Base-by-base conservation (phyloP, 2,797 vertebrate species). In the Meda fulgida region DNA sequence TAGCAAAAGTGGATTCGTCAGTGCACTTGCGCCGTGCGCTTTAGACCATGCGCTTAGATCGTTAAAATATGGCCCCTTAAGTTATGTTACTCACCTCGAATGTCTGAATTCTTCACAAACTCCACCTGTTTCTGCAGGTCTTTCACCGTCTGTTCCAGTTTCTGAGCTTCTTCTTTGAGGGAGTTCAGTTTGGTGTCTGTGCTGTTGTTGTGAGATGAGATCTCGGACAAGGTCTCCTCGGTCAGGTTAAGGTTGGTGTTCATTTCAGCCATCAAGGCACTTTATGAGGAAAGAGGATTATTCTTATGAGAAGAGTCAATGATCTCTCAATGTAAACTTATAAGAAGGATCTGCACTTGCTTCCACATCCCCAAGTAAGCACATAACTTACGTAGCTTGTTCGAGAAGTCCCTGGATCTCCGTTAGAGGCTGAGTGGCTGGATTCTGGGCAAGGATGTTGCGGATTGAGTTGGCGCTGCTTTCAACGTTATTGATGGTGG, bases 91-190 rank as follows among this genome's bases (percentile, higher is more conserved):
- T 93, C 83, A 99, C 98, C 98, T 86, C 94, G 94, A 88, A 99
- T 92, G 90, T 99, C 97, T 1, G 98, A 99, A 91, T 98, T 99
- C 92, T 98, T 99, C 89, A 99, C 97, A 87, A 97, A 96, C 92
- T 99, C 97, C 3, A 99, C 93, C 87, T 98, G 98, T 53, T 96
- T 95, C 84, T 95, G 94, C 78, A 99, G 95, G 78, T 98, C 96
- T 77, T 96, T 95, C 85, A 98, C 95, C 0, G 95, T 96, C 0
- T 55, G 92, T 81, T 97, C 95, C 2, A 99, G 92, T 85, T 94
- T 96, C 86, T 96, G 94, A 55, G 96, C 94, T 6, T 99, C 97
- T 0, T 92, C 92, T 83, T 91, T 95, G 69, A 99, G 90, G 0
- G 34, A 19, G 0, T 94, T 95, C 84, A 98, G 92, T 78, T 96